A percentile compares a stretch with the other conserved stretches of the same genome.
phyloP scores from a whole-genome alignment of 2,797 vertebrate genomes.

The Trichosurus vulpecula region DNA sequence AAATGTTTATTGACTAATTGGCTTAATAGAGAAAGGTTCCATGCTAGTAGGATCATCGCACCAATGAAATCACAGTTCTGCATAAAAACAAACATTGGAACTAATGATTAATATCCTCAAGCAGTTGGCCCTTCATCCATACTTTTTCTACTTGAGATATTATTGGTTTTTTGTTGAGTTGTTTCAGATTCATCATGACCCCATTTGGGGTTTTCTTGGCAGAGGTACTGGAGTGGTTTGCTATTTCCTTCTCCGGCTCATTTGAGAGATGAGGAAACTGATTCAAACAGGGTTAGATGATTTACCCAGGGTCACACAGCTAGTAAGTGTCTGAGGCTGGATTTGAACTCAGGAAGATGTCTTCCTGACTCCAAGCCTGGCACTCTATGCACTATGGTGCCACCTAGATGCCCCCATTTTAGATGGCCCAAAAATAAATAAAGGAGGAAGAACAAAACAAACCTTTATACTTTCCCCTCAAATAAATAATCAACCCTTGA shows the following conservation, averaged over 20 bases:
- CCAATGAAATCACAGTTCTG: not conserved
- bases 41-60: not conserved
- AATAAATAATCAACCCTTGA: not conserved
- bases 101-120: not conserved
- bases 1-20: not conserved
- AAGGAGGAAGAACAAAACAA: not conserved
- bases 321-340: not conserved
- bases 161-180: not conserved
- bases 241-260: not conserved
- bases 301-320: not conserved
- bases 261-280: not conserved
- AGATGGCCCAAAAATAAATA: slow-evolving; percentile 3
- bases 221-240: not conserved
- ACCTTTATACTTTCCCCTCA: not conserved
- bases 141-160: not conserved
- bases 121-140: not conserved
- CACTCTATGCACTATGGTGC: not conserved
- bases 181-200: not conserved
- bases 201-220: not conserved
- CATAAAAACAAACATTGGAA: not conserved
- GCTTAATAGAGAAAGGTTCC: not conserved
- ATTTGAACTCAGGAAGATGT: not conserved
- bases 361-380: not conserved
- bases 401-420: not conserved
- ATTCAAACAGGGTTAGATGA: not conserved